A percentile compares a stretch with the other conserved stretches of the same genome.
Evolutionary conservation across 2,113 vertebrate species (phyloP).

Genomic region (Callaeas wilsoni): DNA sequence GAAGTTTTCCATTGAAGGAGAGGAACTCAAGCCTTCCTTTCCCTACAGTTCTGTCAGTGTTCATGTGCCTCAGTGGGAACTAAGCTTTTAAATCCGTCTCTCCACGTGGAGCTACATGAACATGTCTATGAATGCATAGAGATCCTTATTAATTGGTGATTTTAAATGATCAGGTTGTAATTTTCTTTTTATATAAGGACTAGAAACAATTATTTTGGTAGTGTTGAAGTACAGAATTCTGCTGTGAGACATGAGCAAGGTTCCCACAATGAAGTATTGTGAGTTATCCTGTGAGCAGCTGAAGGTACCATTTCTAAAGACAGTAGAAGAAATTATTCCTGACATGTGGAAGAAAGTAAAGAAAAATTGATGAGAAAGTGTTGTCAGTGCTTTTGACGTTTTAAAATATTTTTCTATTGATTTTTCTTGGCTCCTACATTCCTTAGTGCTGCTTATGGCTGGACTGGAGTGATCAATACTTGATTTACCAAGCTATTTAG

Average conservation of each 20-base stretch:
- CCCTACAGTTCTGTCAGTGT: background rate
- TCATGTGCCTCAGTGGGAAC: background rate
- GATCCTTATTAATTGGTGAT: background rate
- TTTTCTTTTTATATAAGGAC: background rate
- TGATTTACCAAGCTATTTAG: conserved; percentile 74
- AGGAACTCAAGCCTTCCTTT: background rate
- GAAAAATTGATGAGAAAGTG: conserved; percentile 71
- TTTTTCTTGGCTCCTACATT: conserved; percentile 72
- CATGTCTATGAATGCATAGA: background rate
- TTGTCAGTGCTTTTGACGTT: conserved; percentile 69
- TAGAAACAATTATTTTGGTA: background rate
- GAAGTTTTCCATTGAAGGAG: background rate
- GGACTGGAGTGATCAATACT: conserved; percentile 65
- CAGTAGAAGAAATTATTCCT: conserved; percentile 44
- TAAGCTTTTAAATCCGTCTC: background rate
- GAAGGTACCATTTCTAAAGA: conserved; percentile 16
- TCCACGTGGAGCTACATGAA: background rate
- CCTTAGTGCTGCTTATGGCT: conserved; percentile 65
- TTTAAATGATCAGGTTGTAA: conserved; percentile 7
- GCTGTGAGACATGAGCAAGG: background rate
- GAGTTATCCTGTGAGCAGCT: conserved; percentile 38
- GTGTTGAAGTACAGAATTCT: conserved; percentile 21
- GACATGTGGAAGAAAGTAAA: conserved; percentile 57
- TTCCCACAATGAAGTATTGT: background rate
- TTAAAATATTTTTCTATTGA: conserved; percentile 76